Conservation (phyloP, 2,797 vertebrate genomes). For the Leptodactylus fallax region DNA sequence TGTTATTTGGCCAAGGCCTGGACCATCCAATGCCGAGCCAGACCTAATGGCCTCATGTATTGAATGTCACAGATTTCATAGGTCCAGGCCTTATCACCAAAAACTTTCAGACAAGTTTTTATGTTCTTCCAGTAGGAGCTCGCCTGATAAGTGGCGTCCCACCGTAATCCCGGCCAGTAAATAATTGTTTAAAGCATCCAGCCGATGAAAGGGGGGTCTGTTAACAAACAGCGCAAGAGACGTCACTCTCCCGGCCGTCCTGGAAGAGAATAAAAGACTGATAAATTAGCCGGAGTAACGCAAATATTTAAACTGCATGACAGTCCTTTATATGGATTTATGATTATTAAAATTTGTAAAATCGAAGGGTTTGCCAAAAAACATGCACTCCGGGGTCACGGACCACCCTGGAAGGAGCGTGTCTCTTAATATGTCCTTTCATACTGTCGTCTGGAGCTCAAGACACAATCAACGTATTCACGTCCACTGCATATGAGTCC, state of each 20-base stretch:
- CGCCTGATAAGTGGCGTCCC: constrained; percentile 9
- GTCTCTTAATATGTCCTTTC: constrained; percentile 65
- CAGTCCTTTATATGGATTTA: constrained; percentile 76
- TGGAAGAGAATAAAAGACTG: constrained; percentile 72
- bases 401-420: constrained; percentile 75
- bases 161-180: constrained; percentile 42
- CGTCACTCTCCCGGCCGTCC: constrained; percentile 50
- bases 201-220: background rate
- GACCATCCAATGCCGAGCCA: too few relatives aligned
- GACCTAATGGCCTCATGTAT: too few relatives aligned
- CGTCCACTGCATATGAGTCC: background rate
- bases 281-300: constrained; percentile 76
- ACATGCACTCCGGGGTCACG: constrained; percentile 65
- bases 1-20: too few relatives aligned
- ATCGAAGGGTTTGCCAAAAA: constrained; percentile 71
- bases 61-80: too few relatives aligned
- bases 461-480: constrained; percentile 70
- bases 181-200: constrained; percentile 20
- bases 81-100: too few relatives aligned
- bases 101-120: too few relatives aligned
- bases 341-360: constrained; percentile 77
- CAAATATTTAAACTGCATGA: constrained; percentile 77
- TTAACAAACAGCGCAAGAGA: constrained; percentile 46
- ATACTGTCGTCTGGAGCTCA: constrained; percentile 65
- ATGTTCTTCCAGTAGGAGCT: background rate